A percentile compares a stretch with the other conserved stretches of the same genome.
These are phyloP conservation scores for Pogona vitticeps DNA, from an alignment of 2,113 vertebrate genomes.

Conservation along the genomic window DNA sequence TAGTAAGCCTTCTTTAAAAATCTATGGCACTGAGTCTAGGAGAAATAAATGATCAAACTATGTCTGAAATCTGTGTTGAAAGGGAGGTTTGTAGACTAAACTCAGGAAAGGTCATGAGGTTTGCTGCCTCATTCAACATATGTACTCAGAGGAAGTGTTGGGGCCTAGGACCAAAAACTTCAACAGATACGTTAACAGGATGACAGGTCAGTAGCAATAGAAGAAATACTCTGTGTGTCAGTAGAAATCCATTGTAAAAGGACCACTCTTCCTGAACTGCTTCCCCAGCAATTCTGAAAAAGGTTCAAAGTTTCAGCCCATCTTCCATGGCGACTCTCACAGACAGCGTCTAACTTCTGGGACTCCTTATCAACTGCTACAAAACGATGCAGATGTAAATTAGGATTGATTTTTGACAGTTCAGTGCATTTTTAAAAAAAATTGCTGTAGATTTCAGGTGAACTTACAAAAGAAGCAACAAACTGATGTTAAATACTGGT, in stretches of 20 bases:
- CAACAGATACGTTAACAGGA: neutral
- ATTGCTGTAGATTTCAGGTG: neutral
- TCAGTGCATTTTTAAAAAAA: neutral
- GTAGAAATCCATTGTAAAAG: neutral
- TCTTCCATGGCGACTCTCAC: neutral
- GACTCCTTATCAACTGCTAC: neutral
- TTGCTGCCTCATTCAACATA: neutral
- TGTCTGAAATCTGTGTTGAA: slow-evolving; percentile 24
- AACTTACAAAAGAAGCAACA: neutral
- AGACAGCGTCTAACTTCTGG: neutral
- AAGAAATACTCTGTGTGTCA: neutral
- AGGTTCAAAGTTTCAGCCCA: neutral
- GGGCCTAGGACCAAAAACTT: neutral
- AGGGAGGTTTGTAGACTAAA: neutral
- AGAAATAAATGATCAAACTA: no score
- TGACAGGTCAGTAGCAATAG: neutral
- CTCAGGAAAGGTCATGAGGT: neutral
- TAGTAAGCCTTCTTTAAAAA: neutral
- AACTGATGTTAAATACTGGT: neutral
- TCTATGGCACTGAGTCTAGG: no score
- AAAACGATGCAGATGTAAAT: slow-evolving; percentile 7
- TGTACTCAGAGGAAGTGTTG: neutral
- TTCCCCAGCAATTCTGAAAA: neutral
- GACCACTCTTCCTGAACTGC: neutral
- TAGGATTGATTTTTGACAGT: neutral